Base-by-base conservation (phyloP, 2,888 invertebrate genomes). In the Dolichomitus sp. region DNA sequence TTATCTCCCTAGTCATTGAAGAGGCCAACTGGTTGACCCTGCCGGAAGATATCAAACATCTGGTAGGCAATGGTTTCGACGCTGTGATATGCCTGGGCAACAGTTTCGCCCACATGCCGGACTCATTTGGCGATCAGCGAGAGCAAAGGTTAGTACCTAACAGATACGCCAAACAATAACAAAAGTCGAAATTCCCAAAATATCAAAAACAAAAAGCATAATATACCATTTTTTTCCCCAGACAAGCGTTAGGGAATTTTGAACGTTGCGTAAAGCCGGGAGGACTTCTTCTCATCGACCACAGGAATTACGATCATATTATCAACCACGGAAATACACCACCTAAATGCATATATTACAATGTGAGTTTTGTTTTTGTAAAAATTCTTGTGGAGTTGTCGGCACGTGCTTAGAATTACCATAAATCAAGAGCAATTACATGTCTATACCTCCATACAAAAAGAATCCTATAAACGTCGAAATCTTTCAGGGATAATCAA, bases 1-100 rank as follows among this genome's bases (percentile, higher is more conserved):
- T 78, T 48, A 59, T 45, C 45, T 45, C 4, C 75, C 17, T 92
- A 98, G 98, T 97, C 23, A 98, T 98, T 90, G 98, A 98, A 92
- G 98, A 98, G 94, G 98, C 98, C 0, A 98, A 98, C 92, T 98
- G 98, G 98, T 94, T 98, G 88, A 97, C 97, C 0, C 92, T 98
- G 2, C 96, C 96, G 4, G 95, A 96, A 45, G 98, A 98, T 90
- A 95, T 98, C 40, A 94, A 95, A 68, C 89, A 94, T 1, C 90
- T 96, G 0, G 95, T 96, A 0, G 95, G 95, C 4, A 95, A 95
- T 12, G 96, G 96, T 73, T 98, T 98, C 91, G 98, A 98, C 94
- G 98, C 98, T 0, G 97, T 98, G 40, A 96, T 98, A 85, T 98
- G 98, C 91, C 94, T 98, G 70, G 98, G 98, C 63, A 98, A 98